phyloP scores from a whole-genome alignment of 2,113 vertebrate genomes.

The Cryptomyrus ogoouensis region DNA sequence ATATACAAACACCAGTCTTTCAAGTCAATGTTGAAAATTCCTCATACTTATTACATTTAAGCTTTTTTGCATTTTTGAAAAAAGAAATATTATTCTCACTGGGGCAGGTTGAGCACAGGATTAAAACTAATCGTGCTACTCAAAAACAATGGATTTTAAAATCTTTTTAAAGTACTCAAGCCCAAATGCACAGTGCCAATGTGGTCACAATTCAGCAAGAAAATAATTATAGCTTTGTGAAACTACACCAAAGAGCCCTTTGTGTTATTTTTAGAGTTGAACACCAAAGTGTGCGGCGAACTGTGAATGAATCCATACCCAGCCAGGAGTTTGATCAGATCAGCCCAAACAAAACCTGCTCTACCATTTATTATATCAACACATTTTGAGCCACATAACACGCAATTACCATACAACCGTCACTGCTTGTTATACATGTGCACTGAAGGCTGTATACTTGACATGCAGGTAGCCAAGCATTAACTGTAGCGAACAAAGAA shows the following conservation, averaged over 20 bases:
- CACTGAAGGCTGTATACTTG: neutral
- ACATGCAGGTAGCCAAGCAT: neutral
- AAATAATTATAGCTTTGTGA: conserved; percentile 1
- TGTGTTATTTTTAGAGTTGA: neutral
- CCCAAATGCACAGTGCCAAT: neutral
- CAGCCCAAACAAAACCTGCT: neutral
- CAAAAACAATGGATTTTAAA: neutral
- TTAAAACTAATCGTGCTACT: neutral
- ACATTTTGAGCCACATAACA: neutral
- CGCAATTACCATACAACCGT: neutral
- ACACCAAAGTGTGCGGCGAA: neutral
- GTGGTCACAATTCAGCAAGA: neutral
- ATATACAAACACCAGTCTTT: neutral
- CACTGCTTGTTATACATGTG: neutral
- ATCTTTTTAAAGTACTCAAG: neutral
- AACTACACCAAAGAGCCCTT: neutral
- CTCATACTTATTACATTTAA: neutral
- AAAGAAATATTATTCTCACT: neutral
- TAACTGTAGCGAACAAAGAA: neutral
- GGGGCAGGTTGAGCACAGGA: neutral
- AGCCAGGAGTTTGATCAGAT: neutral
- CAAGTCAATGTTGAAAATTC: neutral
- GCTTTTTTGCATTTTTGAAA: neutral
- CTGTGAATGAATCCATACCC: neutral
- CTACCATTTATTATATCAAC: neutral